Evolutionary conservation across 2,797 vertebrate species (phyloP), one percentile per base, ranked within the genome.

Genomic region (Craterocephalus amniculus): DNA sequence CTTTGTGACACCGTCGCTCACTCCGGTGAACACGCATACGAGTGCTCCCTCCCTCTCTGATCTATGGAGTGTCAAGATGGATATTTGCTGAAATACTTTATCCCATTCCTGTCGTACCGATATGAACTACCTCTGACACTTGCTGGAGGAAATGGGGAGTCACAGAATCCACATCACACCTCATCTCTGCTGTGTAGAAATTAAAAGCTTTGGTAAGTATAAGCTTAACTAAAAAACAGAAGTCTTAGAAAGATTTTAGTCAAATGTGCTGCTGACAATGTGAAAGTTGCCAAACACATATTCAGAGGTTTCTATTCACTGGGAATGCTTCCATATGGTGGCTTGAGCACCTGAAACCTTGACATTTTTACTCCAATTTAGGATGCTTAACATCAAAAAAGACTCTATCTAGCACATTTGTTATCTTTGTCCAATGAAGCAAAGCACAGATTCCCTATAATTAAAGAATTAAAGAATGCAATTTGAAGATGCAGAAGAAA

Each of bases 41-140:
- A 80, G 88, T 84, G 66, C 67, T 60, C 56, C 75, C 89, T 83
- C 70, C 66, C 79, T 80, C 79, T 83, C 75, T 89, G 83, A 93
- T 94, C 85, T 91, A 94, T 92, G 91, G 90, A 88, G 70, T 91
- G 85, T 88, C 91, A 93, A 68, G 72, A 89, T 79, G 63, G 76
- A 88, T 89, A 91, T 76, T 80, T 87, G 83, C 65, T 77, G 77
- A 92, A 88, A 90, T 93, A 88, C 74, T 79, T 91, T 88, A 87
- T 87, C 81, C 83, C 55, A 86, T 91, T 88, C 76, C 72, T 79
- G 75, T 74, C 67, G 62, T 75, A 80, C 80, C 83, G 84, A 85
- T 70, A 76, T 80, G 74, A 92, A 87, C 56, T 91, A 67, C 66
- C 70, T 74, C 61, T 83, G 86, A 89, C 78, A 82, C 72, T 66